Percentiles rank a stretch among this genome's conserved stretches.
These are phyloP conservation scores for Cantharis rustica DNA, from an alignment of 2,888 invertebrate genomes.

Conservation along the genomic window DNA sequence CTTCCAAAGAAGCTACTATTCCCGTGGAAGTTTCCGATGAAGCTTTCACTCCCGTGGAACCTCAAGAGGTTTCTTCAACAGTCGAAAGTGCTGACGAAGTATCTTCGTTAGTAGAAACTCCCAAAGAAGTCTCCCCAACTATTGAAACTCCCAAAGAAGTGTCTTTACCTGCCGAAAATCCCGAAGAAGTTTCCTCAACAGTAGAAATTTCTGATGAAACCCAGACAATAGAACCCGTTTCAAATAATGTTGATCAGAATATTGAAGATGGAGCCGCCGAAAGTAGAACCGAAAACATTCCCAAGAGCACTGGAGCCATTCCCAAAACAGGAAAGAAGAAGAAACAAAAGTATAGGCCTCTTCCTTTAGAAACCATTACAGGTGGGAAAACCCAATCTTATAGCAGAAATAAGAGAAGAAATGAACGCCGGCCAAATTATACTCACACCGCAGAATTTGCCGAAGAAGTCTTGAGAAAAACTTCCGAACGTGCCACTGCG, in stretches of 20 bases:
- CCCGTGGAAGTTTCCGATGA: not conserved
- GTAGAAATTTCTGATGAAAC: not conserved
- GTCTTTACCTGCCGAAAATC: not conserved
- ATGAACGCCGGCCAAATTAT: conserved; percentile 34
- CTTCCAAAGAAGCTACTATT: not conserved
- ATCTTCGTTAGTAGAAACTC: not conserved
- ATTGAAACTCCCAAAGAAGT: not conserved
- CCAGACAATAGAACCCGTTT: not conserved
- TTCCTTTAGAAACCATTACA: not conserved
- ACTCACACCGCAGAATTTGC: conserved; percentile 1
- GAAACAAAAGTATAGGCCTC: not conserved
- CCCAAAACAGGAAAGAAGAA: not conserved
- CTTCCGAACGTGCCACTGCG: conserved; percentile 68
- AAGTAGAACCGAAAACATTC: not conserved
- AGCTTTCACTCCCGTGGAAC: too few species aligned
- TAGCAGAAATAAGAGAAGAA: not conserved
- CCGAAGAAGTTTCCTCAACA: not conserved
- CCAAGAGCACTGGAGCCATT: not conserved
- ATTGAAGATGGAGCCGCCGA: not conserved
- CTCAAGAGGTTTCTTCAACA: not conserved
- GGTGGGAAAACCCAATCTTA: not conserved
- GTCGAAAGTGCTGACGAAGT: not conserved
- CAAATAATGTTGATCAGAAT: not conserved
- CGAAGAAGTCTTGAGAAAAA: conserved; percentile 39
- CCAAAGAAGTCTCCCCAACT: not conserved